These are phyloP conservation scores for Oreotragus oreotragus DNA, from an alignment of 2,113 vertebrate species.

Conservation along the genomic window DNA sequence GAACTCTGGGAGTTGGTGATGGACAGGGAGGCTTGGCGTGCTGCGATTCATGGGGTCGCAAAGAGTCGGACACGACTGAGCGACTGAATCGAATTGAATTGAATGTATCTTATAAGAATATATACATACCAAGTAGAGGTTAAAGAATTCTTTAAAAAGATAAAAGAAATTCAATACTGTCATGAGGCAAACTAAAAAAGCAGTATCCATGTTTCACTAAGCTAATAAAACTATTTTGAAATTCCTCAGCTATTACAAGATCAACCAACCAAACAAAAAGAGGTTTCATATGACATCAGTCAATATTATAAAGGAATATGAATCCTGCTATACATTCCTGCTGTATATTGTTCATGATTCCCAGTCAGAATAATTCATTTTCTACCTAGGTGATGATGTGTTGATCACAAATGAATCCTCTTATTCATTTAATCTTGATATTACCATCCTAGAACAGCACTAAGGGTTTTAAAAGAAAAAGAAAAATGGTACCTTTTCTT, in stretches of 20 bases:
- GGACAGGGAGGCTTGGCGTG: no score
- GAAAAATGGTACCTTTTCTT: conserved; percentile 73
- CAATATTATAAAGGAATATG: background rate
- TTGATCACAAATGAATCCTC: background rate
- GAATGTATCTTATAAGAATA: background rate
- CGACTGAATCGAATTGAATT: no score
- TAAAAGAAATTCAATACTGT: background rate
- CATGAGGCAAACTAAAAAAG: background rate
- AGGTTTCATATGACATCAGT: background rate
- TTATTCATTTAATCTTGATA: background rate
- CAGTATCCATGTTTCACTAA: background rate
- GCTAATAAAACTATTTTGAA: background rate
- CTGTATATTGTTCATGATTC: background rate
- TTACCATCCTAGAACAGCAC: background rate
- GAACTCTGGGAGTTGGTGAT: no score
- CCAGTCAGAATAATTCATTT: background rate
- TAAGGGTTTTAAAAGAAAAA: background rate
- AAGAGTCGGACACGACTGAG: no score
- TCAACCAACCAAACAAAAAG: background rate
- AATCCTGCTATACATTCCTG: background rate
- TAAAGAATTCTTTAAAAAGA: background rate
- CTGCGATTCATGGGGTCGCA: no score
- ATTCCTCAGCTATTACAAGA: background rate
- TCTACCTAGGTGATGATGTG: background rate
- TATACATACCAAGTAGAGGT: background rate